Conservation (phyloP, 35 echinoderm and acorn worm species). For the Hemicentrotus pulcherrimus region DNA sequence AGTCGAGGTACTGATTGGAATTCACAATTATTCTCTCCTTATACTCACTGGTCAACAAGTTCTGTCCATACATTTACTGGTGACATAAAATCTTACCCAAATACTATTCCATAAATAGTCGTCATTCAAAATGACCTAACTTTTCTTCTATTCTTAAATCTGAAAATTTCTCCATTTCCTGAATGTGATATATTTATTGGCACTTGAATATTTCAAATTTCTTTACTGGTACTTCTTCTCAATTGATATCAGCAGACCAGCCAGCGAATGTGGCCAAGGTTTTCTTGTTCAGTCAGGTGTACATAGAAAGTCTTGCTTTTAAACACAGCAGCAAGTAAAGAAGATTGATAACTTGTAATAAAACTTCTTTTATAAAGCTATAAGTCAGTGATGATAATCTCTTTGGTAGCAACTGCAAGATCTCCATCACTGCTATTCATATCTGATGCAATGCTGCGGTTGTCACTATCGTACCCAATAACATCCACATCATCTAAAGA, state of each 20-base stretch:
- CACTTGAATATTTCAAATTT: slow-evolving; percentile 52
- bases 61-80: neutral
- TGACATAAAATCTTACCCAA: neutral
- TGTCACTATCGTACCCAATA: slow-evolving; percentile 95
- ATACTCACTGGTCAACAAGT: neutral
- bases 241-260: neutral
- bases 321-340: slow-evolving; percentile 43
- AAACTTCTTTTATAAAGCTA: neutral
- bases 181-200: slow-evolving; percentile 55
- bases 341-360: neutral
- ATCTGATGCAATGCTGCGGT: slow-evolving; percentile 70
- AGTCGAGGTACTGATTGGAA: slow-evolving; percentile 52
- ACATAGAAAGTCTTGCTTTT: neutral
- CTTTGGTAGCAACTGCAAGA: slow-evolving; percentile 65
- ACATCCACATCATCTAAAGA: slow-evolving; percentile 92
- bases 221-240: slow-evolving; percentile 32
- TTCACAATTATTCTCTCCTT: neutral
- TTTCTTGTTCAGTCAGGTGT: neutral
- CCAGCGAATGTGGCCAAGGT: neutral
- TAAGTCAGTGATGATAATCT: slow-evolving; percentile 63
- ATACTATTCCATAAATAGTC: slow-evolving; percentile 45
- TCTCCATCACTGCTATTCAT: slow-evolving; percentile 79
- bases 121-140: slow-evolving; percentile 27
- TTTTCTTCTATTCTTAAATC: neutral
- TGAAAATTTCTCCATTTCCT: slow-evolving; percentile 30